Evolutionary conservation across 2,113 vertebrate genomes (phyloP), one percentile per base, ranked within the genome.

Genomic region (Siniperca knerii): DNA sequence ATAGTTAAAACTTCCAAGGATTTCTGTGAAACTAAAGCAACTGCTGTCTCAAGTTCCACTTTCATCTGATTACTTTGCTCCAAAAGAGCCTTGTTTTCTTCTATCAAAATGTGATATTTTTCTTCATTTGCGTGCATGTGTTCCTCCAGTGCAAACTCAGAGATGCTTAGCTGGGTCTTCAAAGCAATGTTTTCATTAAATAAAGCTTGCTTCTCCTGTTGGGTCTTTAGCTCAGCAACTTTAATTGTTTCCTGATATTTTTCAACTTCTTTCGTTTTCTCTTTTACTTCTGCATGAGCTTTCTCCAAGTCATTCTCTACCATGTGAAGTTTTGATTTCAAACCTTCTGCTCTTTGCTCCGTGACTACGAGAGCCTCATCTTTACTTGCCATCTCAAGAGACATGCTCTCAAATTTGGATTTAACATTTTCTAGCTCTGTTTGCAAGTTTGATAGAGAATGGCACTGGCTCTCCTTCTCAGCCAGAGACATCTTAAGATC

Each of bases 301-400:
- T 87, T 91, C 73, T 92, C 92, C 58, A 96, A n/a, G 54, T 96
- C 94, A 3, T 77, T 68, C 82, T 92, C 90, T 15, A 90, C 62
- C 0, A 10, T 2, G 25, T 86, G 61, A 37, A 87, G 85, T 87
- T 96, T 89, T 4, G 90, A 87, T 44, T 83, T 57, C 79, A 96
- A 70, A 55, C 88, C 91, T 52, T 82, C 84, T 42, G 88, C 83
- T 75, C 64, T 79, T 20, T 75, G 79, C 75, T 90, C 86, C 67
- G 90, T 16, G 5, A 64, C 85, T 18, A 66, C 0, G 0, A 96
- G 35, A 73, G 92, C 78, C 0, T 85, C 54, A 0, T 95, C 94
- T 91, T 95, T 94, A 48, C 33, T 71, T 4, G 71, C 42, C 66
- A 89, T 29, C 10, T 89, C 90, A 64, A 83, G 2, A 4, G 66